Percentiles rank a stretch among this genome's conserved stretches.
Evolutionary conservation across 2,888 invertebrate genomes (phyloP).

Genomic region (Biston betularia): DNA sequence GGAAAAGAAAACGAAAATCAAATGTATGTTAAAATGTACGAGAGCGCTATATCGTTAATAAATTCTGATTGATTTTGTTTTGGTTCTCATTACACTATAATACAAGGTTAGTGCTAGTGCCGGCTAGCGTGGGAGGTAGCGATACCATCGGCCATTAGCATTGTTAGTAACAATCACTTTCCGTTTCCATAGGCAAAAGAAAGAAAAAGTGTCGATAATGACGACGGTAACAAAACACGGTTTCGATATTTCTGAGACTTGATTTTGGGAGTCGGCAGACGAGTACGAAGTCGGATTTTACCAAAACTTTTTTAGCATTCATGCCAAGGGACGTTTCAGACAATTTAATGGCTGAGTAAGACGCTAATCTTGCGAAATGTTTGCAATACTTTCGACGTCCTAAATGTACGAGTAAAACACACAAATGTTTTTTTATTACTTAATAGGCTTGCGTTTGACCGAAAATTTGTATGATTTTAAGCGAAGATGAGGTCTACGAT

Average conservation of each 20-base stretch:
- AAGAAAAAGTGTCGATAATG: constrained; percentile 26
- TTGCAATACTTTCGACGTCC: no score
- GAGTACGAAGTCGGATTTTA: no score
- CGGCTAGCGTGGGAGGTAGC: constrained; percentile 14
- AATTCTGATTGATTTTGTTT: neutral
- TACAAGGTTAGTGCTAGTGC: neutral
- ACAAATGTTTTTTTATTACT: no score
- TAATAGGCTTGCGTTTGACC: no score
- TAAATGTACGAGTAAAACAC: no score
- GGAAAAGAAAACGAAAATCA: no score
- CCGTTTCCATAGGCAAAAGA: constrained; percentile 25
- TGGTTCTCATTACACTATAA: neutral
- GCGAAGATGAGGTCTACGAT: no score
- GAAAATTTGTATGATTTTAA: no score
- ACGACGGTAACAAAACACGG: neutral
- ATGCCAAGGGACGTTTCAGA: constrained; percentile 6
- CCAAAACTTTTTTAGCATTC: no score
- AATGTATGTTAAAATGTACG: no score
- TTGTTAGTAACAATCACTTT: constrained; percentile 31
- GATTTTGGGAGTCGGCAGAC: neutral
- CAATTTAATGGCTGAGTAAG: constrained; percentile 4
- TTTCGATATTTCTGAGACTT: constrained; percentile 10
- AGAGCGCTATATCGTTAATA: no score
- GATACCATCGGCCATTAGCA: constrained; percentile 18
- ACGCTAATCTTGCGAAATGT: constrained; percentile 4